These are phyloP conservation scores for Gavia stellata DNA, from an alignment of 2,113 vertebrate genomes.

Conservation along the genomic window DNA sequence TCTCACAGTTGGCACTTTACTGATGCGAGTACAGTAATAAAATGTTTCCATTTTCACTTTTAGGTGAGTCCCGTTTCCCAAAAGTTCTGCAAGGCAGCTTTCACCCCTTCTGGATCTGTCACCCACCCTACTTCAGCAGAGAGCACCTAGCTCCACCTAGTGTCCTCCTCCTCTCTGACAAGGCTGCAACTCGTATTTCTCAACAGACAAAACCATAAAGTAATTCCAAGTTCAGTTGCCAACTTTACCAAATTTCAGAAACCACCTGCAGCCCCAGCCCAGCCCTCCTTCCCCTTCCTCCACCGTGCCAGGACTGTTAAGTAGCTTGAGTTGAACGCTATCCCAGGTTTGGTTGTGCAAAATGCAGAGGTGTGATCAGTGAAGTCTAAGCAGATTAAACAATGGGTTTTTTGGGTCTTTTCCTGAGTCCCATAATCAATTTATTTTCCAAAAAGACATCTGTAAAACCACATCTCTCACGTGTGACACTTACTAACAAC, in stretches of 20 bases:
- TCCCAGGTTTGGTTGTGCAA: accelerated
- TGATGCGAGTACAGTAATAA: background rate
- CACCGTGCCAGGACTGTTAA: accelerated
- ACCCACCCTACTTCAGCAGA: background rate
- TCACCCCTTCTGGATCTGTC: background rate
- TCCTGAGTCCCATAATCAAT: accelerated
- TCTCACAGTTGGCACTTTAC: background rate
- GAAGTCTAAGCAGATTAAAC: background rate
- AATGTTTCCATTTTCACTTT: background rate
- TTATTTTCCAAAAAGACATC: background rate
- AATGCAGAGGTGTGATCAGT: accelerated
- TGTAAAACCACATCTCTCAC: accelerated
- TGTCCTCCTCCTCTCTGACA: background rate
- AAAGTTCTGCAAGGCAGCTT: background rate
- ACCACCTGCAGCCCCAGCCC: background rate
- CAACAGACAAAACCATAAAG: background rate
- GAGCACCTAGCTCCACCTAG: conserved; percentile 6
- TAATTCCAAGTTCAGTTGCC: background rate
- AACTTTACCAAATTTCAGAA: accelerated
- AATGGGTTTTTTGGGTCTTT: too few species aligned
- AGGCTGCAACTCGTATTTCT: accelerated
- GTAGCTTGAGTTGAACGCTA: accelerated
- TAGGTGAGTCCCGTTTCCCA: background rate
- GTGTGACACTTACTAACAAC: accelerated
- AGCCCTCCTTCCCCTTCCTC: background rate